These are phyloP conservation scores for Hassar affinis DNA, from an alignment of 2,113 vertebrate genomes.

Conservation along the genomic window DNA sequence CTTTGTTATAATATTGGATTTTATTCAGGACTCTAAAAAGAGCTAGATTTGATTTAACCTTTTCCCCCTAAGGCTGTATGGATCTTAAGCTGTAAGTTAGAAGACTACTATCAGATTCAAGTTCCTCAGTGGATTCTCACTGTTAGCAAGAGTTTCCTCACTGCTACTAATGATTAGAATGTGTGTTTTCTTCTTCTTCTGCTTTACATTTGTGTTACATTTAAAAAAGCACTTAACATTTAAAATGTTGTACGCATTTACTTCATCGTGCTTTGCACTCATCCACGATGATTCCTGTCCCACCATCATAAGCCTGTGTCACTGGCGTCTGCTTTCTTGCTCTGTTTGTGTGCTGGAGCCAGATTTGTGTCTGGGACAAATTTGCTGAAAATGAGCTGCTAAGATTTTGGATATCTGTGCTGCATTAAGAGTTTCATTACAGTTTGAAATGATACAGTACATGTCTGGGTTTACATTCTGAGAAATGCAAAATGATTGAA, in stretches of 20 bases:
- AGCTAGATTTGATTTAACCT: neutral
- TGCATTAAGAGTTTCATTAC: conserved; percentile 68
- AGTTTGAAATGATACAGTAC: conserved; percentile 55
- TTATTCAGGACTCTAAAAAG: neutral
- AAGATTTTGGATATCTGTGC: conserved; percentile 57
- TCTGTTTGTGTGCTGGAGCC: conserved; percentile 22
- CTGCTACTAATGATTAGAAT: neutral
- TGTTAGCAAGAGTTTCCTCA: neutral
- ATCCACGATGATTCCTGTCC: neutral
- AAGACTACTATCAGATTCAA: neutral
- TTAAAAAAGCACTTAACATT: neutral
- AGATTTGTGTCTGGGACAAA: conserved; percentile 51
- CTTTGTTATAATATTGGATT: neutral
- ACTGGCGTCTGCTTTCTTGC: conserved; percentile 6
- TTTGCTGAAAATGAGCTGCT: conserved; percentile 51
- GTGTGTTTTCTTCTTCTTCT: neutral
- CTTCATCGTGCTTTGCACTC: neutral
- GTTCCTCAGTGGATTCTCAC: neutral
- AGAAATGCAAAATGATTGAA: conserved; percentile 62
- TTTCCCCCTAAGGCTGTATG: neutral
- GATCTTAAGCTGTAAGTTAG: neutral
- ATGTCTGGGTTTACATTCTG: conserved; percentile 59
- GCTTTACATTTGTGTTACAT: neutral
- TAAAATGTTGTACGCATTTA: neutral
- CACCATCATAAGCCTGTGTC: neutral